These are phyloP conservation scores for Beroe ovata DNA, from an alignment of 37 sponge, comb jelly and placozoan species.

Conservation along the genomic window DNA sequence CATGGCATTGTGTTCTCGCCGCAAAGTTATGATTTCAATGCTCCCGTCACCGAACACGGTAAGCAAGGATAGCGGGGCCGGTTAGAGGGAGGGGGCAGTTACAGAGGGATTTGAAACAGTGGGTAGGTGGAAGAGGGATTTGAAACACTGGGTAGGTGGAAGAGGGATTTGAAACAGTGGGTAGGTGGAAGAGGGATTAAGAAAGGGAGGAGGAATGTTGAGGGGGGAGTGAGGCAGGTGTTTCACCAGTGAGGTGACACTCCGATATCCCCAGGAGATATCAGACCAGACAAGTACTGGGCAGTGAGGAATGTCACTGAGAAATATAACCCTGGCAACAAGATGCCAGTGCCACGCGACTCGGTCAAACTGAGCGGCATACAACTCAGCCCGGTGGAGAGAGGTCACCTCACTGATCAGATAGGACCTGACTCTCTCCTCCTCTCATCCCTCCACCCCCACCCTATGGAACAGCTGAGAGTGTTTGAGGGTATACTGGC, in stretches of 20 bases:
- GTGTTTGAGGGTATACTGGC: slow-evolving; percentile 1
- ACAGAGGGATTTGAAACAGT: no score
- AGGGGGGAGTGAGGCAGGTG: no score
- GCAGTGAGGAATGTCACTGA: not conserved
- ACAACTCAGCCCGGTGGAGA: not conserved
- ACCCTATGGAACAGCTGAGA: not conserved
- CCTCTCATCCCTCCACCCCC: not conserved
- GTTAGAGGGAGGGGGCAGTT: no score
- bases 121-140: no score
- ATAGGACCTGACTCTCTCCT: not conserved
- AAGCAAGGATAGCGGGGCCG: no score
- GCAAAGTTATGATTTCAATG: slow-evolving; percentile 86
- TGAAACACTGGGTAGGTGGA: no score
- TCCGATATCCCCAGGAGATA: slow-evolving; percentile 9
- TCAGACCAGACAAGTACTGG: not conserved
- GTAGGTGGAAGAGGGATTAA: no score
- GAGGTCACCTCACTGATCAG: not conserved
- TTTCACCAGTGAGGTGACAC: no score
- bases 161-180: no score
- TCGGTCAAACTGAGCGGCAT: not conserved
- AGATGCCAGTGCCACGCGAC: not conserved
- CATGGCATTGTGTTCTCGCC: slow-evolving; percentile 60
- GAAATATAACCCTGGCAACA: not conserved
- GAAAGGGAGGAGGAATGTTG: no score
- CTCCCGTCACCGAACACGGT: not conserved